Evolutionary conservation across 53 echinoderm and acorn worm genomes (phyloP).

Genomic region (Zoroaster sp.): DNA sequence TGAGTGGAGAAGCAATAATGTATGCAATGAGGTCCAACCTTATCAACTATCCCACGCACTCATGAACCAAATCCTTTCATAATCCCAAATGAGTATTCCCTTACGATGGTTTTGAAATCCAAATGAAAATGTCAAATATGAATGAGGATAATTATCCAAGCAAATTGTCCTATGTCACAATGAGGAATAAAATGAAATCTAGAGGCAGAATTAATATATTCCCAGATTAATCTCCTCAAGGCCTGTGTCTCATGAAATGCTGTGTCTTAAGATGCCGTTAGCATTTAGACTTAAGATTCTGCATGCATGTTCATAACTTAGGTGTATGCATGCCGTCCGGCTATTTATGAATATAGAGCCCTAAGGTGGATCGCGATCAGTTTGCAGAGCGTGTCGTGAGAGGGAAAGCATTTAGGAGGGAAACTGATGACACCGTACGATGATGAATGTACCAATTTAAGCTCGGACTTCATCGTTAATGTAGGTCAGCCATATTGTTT

Average conservation of each 20-base stretch:
- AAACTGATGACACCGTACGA: neutral
- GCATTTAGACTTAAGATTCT: neutral
- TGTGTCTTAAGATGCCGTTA: neutral
- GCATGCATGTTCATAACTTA: neutral
- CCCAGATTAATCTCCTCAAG: neutral
- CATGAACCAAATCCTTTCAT: too few species aligned
- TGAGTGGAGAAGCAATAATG: too few species aligned
- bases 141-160: neutral
- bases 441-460: conserved; percentile 1
- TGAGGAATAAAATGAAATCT: too few species aligned
- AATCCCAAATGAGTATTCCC: neutral
- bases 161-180: too few species aligned
- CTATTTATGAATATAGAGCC: conserved; percentile 13
- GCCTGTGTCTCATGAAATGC: too few species aligned
- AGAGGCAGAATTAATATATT: neutral
- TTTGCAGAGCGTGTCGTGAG: conserved; percentile 24
- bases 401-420: conserved; percentile 9
- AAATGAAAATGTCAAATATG: neutral
- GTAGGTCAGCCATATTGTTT: neutral
- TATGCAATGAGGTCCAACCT: too few species aligned
- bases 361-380: neutral
- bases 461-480: neutral
- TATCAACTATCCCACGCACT: too few species aligned
- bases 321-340: neutral
- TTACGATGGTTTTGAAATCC: neutral